A percentile compares a stretch with the other conserved stretches of the same genome.
phyloP scores from a whole-genome alignment of 2,888 invertebrate species.

The Creontiades dilutus region DNA sequence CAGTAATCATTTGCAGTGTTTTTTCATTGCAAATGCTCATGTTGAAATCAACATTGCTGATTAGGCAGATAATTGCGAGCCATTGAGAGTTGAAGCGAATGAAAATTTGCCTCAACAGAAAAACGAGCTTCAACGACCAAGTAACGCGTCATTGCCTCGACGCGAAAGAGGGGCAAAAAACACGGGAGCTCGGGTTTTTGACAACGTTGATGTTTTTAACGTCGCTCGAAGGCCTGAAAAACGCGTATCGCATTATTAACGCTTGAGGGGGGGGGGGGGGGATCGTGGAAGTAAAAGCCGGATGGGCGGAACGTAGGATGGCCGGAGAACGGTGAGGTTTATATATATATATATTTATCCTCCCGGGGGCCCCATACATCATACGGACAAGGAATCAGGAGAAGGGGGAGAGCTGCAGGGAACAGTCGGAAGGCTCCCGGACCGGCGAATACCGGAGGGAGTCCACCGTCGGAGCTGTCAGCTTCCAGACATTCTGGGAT shows the following conservation, averaged over 20 bases:
- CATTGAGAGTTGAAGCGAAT: slow-evolving; percentile 4
- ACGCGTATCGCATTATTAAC: slow-evolving; percentile 47
- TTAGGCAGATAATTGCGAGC: slow-evolving; percentile 1
- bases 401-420: neutral
- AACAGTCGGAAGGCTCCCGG: neutral
- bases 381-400: slow-evolving; percentile 51
- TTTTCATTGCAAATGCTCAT: neutral
- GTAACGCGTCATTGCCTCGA: slow-evolving; percentile 42
- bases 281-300: slow-evolving; percentile 16
- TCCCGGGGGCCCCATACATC: slow-evolving; percentile 59
- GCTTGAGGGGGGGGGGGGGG: slow-evolving; percentile 18
- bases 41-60: neutral
- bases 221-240: slow-evolving; percentile 30
- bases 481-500: slow-evolving; percentile 37
- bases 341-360: neutral
- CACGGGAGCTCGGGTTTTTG: slow-evolving; percentile 44
- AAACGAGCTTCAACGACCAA: slow-evolving; percentile 6
- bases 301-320: neutral
- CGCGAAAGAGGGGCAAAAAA: slow-evolving; percentile 5
- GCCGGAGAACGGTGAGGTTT: slow-evolving; percentile 30
- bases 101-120: slow-evolving; percentile 12
- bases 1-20: no score
- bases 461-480: neutral
- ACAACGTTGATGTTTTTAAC: slow-evolving; percentile 61
- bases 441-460: slow-evolving; percentile 30